Conservation (phyloP, 1,140 invertebrate genomes). For the Alviniconcha marisindica region DNA sequence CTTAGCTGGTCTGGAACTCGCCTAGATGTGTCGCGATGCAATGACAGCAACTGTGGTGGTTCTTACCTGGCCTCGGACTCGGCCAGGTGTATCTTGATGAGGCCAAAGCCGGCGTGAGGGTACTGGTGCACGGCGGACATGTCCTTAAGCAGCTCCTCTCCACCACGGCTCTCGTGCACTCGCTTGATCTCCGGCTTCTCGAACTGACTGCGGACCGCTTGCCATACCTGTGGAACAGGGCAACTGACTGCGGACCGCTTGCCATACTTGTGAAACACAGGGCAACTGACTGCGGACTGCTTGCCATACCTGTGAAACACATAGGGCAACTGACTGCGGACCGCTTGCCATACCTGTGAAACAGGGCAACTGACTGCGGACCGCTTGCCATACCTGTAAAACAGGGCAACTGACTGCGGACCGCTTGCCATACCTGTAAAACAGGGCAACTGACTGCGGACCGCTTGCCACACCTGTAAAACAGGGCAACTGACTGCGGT, state of each 20-base stretch:
- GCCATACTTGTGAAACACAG: constrained; percentile 11
- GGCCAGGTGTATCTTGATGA: constrained; percentile 7
- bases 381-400: too few species aligned
- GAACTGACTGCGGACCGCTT: constrained; percentile 1
- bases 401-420: too few species aligned
- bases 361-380: too few species aligned
- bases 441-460: constrained; percentile 17
- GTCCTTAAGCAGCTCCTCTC: not conserved
- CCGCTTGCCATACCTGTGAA: too few species aligned
- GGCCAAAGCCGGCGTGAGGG: not conserved
- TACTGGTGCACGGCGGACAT: not conserved
- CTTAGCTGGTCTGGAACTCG: too few species aligned
- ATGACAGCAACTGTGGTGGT: too few species aligned
- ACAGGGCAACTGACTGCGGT: constrained; percentile 18
- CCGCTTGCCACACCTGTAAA: not conserved
- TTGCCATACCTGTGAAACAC: too few species aligned
- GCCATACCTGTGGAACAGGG: constrained; percentile 12
- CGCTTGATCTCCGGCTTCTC: not conserved
- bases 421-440: too few species aligned
- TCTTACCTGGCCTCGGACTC: constrained; percentile 21
- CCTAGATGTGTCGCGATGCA: too few species aligned
- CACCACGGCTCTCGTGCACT: not conserved
- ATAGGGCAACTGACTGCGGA: too few species aligned
- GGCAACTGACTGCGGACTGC: too few species aligned
- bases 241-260: constrained; percentile 3